Evolutionary conservation across 2,888 invertebrate species (phyloP).

Genomic region (Lasioglossum morio): DNA sequence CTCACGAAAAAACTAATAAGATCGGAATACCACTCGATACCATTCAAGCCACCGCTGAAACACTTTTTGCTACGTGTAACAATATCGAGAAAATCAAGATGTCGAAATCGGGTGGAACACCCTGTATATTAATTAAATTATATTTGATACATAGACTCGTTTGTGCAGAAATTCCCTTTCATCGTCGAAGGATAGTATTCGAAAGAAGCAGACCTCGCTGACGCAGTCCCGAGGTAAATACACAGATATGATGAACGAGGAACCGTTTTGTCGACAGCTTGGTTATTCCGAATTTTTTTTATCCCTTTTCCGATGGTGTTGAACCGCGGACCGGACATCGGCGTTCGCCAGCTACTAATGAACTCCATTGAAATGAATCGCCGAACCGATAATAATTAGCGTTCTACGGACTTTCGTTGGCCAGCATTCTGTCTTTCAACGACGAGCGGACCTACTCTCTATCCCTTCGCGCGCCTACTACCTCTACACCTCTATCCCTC

Average conservation of each 20-base stretch:
- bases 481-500: not conserved
- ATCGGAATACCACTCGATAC: too few relatives aligned
- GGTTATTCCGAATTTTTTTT: not conserved
- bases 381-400: slow-evolving; percentile 65
- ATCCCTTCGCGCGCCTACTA: not conserved
- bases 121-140: too few relatives aligned
- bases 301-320: slow-evolving; percentile 4
- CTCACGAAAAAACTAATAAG: too few relatives aligned
- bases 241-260: not conserved
- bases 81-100: too few relatives aligned
- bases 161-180: not conserved
- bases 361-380: slow-evolving; percentile 66
- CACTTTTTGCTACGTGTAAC: too few relatives aligned
- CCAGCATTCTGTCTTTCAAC: not conserved
- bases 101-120: too few relatives aligned
- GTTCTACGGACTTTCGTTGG: slow-evolving; percentile 32
- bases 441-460: not conserved
- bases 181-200: not conserved
- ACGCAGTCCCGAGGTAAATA: not conserved
- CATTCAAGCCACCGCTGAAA: too few relatives aligned
- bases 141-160: not conserved
- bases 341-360: slow-evolving; percentile 46
- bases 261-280: not conserved
- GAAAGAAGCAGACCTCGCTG: not conserved
- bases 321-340: slow-evolving; percentile 43